Evolutionary conservation across 2,113 vertebrate genomes (phyloP).

Genomic region (Ophiodon elongatus): DNA sequence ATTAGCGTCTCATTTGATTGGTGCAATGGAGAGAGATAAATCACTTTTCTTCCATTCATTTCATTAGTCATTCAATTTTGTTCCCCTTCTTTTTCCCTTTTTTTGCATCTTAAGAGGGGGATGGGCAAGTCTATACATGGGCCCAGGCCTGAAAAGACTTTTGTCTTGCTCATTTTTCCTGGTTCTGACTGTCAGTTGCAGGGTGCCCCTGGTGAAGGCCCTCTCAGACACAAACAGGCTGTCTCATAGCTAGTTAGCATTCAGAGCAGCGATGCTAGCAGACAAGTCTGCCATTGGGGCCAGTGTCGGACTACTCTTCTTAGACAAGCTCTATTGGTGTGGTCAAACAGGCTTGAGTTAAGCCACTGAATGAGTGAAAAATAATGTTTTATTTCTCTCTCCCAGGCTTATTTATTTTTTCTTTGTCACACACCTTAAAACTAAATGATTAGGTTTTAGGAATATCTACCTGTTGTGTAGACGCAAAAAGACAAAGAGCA

Average conservation of each 20-base stretch:
- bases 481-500: background rate
- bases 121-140: constrained; percentile 88
- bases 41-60: constrained; percentile 83
- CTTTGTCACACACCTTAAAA: background rate
- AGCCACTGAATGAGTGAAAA: constrained; percentile 16
- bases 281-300: constrained; percentile 45
- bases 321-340: constrained; percentile 32
- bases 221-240: constrained; percentile 81
- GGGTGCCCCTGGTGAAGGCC: constrained; percentile 89
- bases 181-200: constrained; percentile 93
- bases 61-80: constrained; percentile 63
- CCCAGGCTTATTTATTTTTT: background rate
- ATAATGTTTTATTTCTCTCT: background rate
- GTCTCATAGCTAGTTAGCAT: constrained; percentile 92
- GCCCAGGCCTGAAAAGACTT: constrained; percentile 93
- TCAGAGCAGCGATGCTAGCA: constrained; percentile 80
- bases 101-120: constrained; percentile 81
- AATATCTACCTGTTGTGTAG: constrained; percentile 1
- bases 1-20: constrained; percentile 80
- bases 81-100: constrained; percentile 77
- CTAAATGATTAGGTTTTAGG: background rate
- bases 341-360: constrained; percentile 24
- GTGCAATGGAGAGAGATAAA: constrained; percentile 66
- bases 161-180: constrained; percentile 94
- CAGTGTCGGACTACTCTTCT: constrained; percentile 48